phyloP scores from a whole-genome alignment of 2,797 vertebrate genomes.

The Enteromius paludinosus region DNA sequence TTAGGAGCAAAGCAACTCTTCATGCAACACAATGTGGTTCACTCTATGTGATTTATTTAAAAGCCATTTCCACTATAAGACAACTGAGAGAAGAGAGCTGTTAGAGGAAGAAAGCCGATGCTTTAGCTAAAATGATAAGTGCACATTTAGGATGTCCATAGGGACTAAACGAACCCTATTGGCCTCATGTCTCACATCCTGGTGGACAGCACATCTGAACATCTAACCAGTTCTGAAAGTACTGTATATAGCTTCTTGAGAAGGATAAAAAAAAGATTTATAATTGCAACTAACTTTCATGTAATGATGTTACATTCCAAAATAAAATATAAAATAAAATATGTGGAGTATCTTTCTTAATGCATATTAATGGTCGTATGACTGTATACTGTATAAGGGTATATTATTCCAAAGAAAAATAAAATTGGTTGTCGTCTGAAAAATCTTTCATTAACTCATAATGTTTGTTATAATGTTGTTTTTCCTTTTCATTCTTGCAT shows the following conservation, averaged over 20 bases:
- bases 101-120: constrained; percentile 32
- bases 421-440: background rate
- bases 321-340: background rate
- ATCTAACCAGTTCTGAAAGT: background rate
- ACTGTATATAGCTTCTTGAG: background rate
- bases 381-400: background rate
- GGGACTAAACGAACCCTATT: constrained; percentile 21
- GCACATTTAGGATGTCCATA: constrained; percentile 49
- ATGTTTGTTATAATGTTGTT: background rate
- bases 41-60: constrained; percentile 11
- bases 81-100: constrained; percentile 10
- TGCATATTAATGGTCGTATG: background rate
- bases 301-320: background rate
- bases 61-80: background rate
- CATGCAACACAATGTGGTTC: background rate
- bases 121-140: constrained; percentile 51
- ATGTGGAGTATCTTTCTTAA: too few relatives aligned
- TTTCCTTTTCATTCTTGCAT: background rate
- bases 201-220: constrained; percentile 15
- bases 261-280: background rate
- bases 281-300: background rate
- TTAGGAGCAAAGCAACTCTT: constrained; percentile 1
- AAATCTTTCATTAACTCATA: background rate
- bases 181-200: constrained; percentile 24
- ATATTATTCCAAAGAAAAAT: background rate